Evolutionary conservation across 2,888 invertebrate species (phyloP), one percentile per base, ranked within the genome.

Genomic region (Caenorhabditis sp.): DNA sequence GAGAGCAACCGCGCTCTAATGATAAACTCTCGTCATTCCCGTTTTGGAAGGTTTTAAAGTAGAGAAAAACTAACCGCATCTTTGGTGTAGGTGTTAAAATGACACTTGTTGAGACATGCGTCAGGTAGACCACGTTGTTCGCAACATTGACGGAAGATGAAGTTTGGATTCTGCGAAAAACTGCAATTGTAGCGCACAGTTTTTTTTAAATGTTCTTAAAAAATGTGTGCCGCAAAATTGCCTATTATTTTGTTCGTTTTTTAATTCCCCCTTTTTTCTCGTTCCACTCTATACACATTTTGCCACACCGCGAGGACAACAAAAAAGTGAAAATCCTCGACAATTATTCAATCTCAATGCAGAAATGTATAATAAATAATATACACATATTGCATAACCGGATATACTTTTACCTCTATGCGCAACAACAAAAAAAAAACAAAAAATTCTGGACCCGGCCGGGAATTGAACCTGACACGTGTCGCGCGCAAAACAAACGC

Each of bases 91-190:
- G 76, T 69, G 66, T 86, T 86, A 74, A 84, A 86, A 60, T 86
- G 79, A 53, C 86, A 86, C 60, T 87, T 86, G 51, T 69, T 73
- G 27, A 87, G 72, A 61, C 86, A 86, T 0, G 85, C 77, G 58
- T 86, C 86, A 1, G 86, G 86, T 19, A 86, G 76, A 17, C 78
- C 79, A 17, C 86, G 68, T 63, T 87, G 83, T 76, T 86, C 86
- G 58, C 86, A 86, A 62, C 86, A 86, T 66, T 87, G 84, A 19
- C 84, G 83, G 79, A 86, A 86, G 49, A 86, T 69, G 70, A 71
- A 82, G 68, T 51, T 51, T 8, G 51, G 51, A 51, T 51, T 51
- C 23, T 51, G 21, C 4, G 17, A 50, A 50, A 50, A 57, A 27
- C 27, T 57, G 23, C n/a, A n/a, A n/a, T n/a, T n/a, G n/a, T n/a